These are phyloP conservation scores for Hydrochoerus hydrochaeris DNA, from an alignment of 2,113 vertebrate species.

Conservation along the genomic window DNA sequence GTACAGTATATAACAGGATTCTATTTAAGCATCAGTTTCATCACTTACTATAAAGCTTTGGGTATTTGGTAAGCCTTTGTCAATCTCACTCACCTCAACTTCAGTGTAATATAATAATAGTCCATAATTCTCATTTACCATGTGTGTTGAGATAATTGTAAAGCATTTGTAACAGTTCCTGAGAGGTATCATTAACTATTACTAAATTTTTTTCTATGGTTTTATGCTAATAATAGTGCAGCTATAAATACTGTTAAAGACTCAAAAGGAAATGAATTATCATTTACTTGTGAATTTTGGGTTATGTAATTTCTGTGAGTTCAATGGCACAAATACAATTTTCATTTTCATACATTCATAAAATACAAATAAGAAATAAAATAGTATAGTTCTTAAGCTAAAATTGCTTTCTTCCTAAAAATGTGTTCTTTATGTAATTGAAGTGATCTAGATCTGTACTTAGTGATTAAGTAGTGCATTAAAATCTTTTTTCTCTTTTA, in stretches of 20 bases:
- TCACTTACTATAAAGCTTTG: background rate
- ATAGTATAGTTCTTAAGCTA: background rate
- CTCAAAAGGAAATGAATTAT: constrained; percentile 3
- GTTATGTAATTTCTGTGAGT: background rate
- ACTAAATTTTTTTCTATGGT: constrained; percentile 17
- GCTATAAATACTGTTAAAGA: background rate
- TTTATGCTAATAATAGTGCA: background rate
- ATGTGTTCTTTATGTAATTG: background rate
- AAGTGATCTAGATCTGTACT: background rate
- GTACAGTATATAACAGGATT: background rate
- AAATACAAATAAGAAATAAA: constrained; percentile 47
- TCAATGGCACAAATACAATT: background rate
- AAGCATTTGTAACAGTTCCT: background rate
- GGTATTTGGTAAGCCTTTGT: background rate
- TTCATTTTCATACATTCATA: constrained; percentile 24
- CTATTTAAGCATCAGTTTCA: background rate
- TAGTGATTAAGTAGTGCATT: background rate
- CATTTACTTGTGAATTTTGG: background rate
- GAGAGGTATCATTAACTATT: background rate
- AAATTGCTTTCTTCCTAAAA: constrained; percentile 24
- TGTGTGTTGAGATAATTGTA: background rate
- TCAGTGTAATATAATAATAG: background rate
- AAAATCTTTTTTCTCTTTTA: constrained; percentile 10
- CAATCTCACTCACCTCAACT: background rate
- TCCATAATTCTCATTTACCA: background rate